Conservation (phyloP, 2,797 vertebrate species). For the Todus mexicanus region DNA sequence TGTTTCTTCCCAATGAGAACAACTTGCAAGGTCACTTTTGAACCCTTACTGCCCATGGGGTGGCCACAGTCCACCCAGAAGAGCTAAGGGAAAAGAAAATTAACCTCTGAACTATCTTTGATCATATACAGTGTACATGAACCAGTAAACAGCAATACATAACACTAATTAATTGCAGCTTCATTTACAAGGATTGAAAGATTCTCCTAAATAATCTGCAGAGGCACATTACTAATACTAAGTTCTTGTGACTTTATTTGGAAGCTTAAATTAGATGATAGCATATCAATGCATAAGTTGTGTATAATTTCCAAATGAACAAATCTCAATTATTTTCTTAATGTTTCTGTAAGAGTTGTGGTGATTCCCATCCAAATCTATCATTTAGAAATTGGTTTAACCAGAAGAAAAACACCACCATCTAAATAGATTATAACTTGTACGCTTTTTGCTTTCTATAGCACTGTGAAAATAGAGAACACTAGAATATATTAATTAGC, state of each 20-base stretch:
- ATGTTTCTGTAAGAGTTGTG: not conserved
- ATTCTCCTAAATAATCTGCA: not conserved
- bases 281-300: not conserved
- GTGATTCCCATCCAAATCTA: not conserved
- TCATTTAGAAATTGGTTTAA: not conserved
- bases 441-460: not conserved
- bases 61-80: conserved; percentile 9
- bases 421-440: not conserved
- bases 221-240: not conserved
- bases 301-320: not conserved
- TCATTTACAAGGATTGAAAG: not conserved
- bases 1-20: conserved; percentile 21
- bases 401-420: not conserved
- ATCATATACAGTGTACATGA: not conserved
- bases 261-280: not conserved
- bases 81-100: not conserved
- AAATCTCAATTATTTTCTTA: not conserved
- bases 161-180: not conserved
- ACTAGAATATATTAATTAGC: not conserved
- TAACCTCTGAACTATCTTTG: not conserved
- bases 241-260: not conserved
- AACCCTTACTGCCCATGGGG: conserved; percentile 12
- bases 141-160: not conserved
- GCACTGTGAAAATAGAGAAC: not conserved
- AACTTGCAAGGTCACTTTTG: conserved; percentile 26